Conservation (phyloP, 2,888 invertebrate genomes). For the Lochmaea capreae region DNA sequence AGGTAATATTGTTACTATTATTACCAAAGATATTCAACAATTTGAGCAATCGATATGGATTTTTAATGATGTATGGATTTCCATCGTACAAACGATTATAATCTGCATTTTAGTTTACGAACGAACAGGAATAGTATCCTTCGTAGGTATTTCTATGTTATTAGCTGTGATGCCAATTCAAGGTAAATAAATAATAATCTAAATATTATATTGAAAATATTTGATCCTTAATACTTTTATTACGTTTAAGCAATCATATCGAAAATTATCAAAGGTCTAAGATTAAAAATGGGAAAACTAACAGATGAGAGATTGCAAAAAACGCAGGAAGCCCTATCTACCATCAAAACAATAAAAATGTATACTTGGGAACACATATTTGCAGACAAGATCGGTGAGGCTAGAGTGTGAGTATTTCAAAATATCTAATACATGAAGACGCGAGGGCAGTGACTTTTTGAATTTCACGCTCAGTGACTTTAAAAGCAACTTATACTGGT, state of each 20-base stretch:
- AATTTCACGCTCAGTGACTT: no score
- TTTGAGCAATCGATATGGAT: conserved; percentile 90
- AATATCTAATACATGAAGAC: not conserved
- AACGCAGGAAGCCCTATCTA: conserved; percentile 56
- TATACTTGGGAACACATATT: conserved; percentile 57
- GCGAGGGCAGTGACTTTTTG: no score
- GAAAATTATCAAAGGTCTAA: conserved; percentile 46
- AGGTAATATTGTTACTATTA: conserved; percentile 82
- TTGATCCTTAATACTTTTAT: not conserved
- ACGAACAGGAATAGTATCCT: conserved; percentile 67
- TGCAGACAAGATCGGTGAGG: conserved; percentile 68
- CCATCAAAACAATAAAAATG: conserved; percentile 58
- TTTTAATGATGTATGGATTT: conserved; percentile 91
- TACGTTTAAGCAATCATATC: conserved; percentile 42
- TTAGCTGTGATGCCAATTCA: conserved; percentile 52
- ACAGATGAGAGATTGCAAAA: conserved; percentile 55
- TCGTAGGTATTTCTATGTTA: conserved; percentile 69
- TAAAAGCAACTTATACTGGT: no score
- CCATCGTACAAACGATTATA: conserved; percentile 83
- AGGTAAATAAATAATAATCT: conserved; percentile 38
- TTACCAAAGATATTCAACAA: conserved; percentile 92
- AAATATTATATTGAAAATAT: not conserved
- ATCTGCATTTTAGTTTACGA: conserved; percentile 82
- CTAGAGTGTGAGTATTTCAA: conserved; percentile 50
- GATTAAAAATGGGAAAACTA: conserved; percentile 56